phyloP scores from a whole-genome alignment of 2,888 invertebrate species.

The Ramazzottius varieornatus region DNA sequence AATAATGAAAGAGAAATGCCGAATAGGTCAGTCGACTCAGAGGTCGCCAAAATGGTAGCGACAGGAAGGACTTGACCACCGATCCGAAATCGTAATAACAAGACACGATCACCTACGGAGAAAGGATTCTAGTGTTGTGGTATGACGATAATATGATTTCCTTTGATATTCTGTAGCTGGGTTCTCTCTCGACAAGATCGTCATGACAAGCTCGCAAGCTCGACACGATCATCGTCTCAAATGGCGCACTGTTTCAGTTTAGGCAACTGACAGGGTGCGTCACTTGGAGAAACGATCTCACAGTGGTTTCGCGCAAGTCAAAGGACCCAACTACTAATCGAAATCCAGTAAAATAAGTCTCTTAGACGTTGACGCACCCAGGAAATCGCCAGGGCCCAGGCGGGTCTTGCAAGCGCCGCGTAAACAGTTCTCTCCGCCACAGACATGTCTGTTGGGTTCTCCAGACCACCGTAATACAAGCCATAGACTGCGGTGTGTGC shows the following conservation, averaged over 20 bases:
- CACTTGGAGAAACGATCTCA: no score
- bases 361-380: not conserved
- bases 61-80: not conserved
- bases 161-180: no score
- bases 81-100: not conserved
- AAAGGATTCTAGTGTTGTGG: no score
- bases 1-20: not conserved
- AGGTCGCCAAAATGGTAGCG: not conserved
- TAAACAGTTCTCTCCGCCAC: not conserved
- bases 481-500: not conserved
- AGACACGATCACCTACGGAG: not conserved
- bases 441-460: not conserved
- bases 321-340: no score
- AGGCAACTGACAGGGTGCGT: no score
- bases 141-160: no score
- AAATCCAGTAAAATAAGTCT: no score
- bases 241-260: no score
- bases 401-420: not conserved
- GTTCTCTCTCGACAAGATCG: no score
- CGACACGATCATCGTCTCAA: no score
- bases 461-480: not conserved
- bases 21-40: not conserved
- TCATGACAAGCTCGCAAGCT: no score
- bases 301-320: no score
- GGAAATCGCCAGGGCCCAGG: not conserved